phyloP scores from a whole-genome alignment of 2,797 vertebrate species.

The Clamator glandarius region DNA sequence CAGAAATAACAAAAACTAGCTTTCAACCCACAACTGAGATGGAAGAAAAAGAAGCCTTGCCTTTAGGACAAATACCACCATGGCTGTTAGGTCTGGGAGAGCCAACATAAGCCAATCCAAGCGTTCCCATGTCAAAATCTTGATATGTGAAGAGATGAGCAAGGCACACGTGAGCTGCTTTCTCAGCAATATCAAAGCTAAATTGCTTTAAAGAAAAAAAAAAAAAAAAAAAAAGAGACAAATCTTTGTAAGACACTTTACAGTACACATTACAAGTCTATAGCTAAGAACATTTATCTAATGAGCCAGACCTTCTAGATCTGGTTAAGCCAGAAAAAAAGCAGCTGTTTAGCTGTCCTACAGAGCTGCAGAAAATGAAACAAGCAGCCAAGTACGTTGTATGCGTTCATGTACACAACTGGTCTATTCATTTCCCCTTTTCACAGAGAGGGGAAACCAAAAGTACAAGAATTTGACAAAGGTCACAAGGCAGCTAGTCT shows the following conservation, averaged over 20 bases:
- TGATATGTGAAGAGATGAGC: constrained; percentile 99
- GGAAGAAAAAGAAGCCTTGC: constrained; percentile 75
- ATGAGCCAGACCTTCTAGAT: not conserved
- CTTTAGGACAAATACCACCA: constrained; percentile 94
- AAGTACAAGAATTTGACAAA: not conserved
- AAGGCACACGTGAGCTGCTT: constrained; percentile 91
- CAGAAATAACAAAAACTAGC: not conserved
- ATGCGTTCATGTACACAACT: not conserved
- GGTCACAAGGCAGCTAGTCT: not conserved
- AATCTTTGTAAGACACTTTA: not conserved
- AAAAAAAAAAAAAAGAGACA: not conserved
- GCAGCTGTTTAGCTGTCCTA: not conserved
- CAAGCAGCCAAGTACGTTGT: not conserved
- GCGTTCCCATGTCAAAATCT: constrained; percentile 96
- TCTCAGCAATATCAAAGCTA: constrained; percentile 92
- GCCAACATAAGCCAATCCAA: constrained; percentile 95
- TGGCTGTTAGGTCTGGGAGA: constrained; percentile 90
- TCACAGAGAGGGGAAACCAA: not conserved
- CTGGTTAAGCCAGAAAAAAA: not conserved
- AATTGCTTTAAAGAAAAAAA: constrained; percentile 87
- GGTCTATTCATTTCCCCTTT: not conserved
- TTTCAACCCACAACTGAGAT: not conserved
- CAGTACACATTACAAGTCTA: not conserved
- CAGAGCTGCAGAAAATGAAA: not conserved
- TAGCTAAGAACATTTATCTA: not conserved